Conservation (phyloP, 2,888 invertebrate genomes). For the Eristalinus aeneus region DNA sequence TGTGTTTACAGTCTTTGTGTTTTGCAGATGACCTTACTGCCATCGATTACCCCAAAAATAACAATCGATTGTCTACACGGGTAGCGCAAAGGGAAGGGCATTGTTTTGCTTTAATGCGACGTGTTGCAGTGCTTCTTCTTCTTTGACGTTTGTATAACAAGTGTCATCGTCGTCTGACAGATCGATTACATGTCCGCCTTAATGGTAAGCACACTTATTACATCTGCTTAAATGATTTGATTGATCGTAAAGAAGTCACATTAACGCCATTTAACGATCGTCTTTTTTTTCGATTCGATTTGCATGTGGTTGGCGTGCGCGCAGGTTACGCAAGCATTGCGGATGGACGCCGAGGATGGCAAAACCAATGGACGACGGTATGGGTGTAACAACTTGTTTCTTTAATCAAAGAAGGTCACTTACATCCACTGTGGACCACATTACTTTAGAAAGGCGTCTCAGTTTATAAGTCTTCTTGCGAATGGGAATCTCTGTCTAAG, state of each 20-base stretch:
- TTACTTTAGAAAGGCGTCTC: background rate
- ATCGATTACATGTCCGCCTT: slow-evolving; percentile 9
- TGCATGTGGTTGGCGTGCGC: background rate
- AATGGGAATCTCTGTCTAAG: background rate
- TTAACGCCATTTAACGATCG: background rate
- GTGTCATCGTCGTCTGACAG: slow-evolving; percentile 24
- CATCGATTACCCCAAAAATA: background rate
- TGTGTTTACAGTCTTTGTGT: background rate
- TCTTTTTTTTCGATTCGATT: background rate
- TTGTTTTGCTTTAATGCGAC: background rate
- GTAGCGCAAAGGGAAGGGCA: background rate
- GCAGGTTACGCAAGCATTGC: background rate
- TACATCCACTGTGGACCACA: background rate
- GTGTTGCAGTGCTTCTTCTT: background rate
- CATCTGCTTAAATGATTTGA: background rate
- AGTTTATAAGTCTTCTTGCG: background rate
- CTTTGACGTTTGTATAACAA: slow-evolving; percentile 16
- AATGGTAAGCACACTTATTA: background rate
- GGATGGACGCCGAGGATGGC: background rate
- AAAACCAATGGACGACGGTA: background rate
- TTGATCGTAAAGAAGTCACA: background rate
- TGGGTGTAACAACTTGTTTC: background rate
- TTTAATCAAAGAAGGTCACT: background rate
- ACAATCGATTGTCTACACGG: background rate
- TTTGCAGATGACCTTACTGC: background rate